Evolutionary conservation across 2,888 invertebrate species (phyloP).

Genomic region (Dryobota labecula): DNA sequence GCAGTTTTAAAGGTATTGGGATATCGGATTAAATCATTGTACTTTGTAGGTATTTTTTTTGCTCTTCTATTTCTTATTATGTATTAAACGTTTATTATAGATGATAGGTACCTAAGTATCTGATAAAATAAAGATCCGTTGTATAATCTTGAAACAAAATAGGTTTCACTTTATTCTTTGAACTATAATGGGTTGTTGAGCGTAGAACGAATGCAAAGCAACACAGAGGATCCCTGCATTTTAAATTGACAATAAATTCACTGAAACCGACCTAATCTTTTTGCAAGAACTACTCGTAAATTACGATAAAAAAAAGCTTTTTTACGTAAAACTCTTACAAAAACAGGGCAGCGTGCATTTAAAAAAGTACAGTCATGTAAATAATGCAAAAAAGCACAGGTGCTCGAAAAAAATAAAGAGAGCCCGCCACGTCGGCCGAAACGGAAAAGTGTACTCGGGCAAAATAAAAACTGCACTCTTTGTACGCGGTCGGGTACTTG

Average conservation of each 20-base stretch:
- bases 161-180: too few species aligned
- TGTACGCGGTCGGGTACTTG: constrained; percentile 81
- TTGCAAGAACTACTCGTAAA: constrained; percentile 46
- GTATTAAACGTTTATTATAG: too few species aligned
- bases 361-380: constrained; percentile 66
- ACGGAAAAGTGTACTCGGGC: constrained; percentile 83
- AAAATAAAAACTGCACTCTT: constrained; percentile 84
- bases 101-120: too few species aligned
- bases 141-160: neutral
- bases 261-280: constrained; percentile 24
- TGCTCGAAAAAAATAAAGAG: constrained; percentile 81
- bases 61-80: too few species aligned
- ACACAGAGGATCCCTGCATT: constrained; percentile 10
- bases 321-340: constrained; percentile 49
- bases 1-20: constrained; percentile 54
- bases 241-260: constrained; percentile 38
- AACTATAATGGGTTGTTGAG: too few species aligned
- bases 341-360: constrained; percentile 52
- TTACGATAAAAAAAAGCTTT: constrained; percentile 40
- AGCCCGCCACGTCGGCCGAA: constrained; percentile 70
- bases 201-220: neutral
- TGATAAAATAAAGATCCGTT: too few species aligned
- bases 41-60: too few species aligned
- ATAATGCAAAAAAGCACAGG: constrained; percentile 79
- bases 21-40: constrained; percentile 35